Percentiles rank a stretch among this genome's conserved stretches.
Conservation (phyloP, 2,113 vertebrate genomes). For the Cinclus cinclus region DNA sequence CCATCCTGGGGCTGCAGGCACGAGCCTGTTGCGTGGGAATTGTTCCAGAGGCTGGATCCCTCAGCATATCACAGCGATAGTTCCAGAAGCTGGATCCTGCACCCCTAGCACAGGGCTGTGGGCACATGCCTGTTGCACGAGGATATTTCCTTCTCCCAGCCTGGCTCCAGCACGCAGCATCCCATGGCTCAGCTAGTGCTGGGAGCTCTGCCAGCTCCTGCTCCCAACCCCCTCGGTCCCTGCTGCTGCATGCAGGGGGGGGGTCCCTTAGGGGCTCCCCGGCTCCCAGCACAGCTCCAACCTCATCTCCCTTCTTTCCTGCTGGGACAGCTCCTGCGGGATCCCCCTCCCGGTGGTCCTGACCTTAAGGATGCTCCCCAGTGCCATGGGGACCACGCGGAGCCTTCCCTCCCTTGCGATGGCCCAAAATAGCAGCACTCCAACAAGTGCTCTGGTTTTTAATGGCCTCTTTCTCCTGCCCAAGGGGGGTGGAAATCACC, state of each 20-base stretch:
- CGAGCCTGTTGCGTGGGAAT: rapidly evolving
- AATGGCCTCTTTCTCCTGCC: constrained; percentile 26
- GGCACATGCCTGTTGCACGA: background rate
- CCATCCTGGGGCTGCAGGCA: background rate
- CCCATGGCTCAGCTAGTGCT: background rate
- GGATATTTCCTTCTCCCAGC: background rate
- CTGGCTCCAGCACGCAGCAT: background rate
- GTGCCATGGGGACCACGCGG: rapidly evolving
- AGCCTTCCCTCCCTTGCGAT: background rate
- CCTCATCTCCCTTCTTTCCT: background rate
- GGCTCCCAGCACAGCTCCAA: background rate
- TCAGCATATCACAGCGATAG: background rate
- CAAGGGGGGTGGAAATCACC: background rate
- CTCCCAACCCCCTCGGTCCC: background rate
- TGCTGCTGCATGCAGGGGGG: background rate
- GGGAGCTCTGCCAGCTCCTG: constrained; percentile 33
- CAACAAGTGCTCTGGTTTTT: constrained; percentile 54
- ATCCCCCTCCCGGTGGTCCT: background rate
- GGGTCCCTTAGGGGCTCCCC: background rate
- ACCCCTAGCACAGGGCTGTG: background rate
- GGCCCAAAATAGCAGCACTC: constrained; percentile 36
- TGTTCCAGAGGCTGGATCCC: background rate
- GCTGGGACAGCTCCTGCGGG: background rate
- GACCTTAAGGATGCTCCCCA: background rate
- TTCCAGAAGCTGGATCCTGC: background rate